Conservation (phyloP, 2,797 vertebrate species). For the Trichosurus vulpecula region DNA sequence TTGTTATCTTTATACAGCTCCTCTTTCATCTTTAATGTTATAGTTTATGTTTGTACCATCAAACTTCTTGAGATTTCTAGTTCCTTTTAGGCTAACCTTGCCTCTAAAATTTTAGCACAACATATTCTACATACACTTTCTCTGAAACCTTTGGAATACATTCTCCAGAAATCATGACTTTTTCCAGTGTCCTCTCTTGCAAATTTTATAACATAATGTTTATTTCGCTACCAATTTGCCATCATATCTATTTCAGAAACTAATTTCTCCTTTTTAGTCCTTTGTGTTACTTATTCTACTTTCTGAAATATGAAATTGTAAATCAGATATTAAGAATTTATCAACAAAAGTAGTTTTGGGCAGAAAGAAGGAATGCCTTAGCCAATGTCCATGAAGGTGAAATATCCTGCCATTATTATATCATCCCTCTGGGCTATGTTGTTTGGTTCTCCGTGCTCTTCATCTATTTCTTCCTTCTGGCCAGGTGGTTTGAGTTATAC, state of each 20-base stretch:
- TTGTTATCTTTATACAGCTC: not conserved
- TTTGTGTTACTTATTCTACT: not conserved
- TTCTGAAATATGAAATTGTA: not conserved
- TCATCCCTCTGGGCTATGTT: not conserved
- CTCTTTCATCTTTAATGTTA: not conserved
- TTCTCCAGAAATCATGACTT: not conserved
- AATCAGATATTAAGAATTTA: not conserved
- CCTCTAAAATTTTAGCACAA: not conserved
- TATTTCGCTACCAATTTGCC: not conserved
- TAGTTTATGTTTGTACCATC: not conserved
- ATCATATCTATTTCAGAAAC: not conserved
- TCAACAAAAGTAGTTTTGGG: not conserved
- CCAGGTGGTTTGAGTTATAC: no score
- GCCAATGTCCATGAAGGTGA: not conserved
- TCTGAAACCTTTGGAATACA: not conserved
- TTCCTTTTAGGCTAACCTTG: not conserved
- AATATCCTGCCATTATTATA: not conserved
- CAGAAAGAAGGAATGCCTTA: not conserved
- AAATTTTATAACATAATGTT: not conserved
- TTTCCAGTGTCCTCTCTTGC: not conserved
- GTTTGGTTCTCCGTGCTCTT: not conserved
- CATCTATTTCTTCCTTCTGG: not conserved
- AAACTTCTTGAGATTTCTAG: not conserved
- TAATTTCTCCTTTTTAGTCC: no score
- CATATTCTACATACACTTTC: not conserved